Base-by-base conservation (phyloP, 2,888 invertebrate species). In the Oscheius sp. region DNA sequence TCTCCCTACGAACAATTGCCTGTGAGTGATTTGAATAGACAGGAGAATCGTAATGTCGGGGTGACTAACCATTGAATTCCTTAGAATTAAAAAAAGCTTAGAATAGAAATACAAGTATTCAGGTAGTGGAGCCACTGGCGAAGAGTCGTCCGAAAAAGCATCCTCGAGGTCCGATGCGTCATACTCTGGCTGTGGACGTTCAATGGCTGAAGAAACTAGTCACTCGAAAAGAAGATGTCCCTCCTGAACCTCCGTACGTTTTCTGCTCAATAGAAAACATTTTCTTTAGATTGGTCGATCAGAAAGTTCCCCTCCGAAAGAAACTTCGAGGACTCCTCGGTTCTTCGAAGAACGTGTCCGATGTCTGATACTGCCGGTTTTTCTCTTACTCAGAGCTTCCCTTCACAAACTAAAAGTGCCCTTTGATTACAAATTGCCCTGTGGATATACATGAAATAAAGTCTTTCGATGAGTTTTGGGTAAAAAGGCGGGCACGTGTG, bases 161-260 rank as follows among this genome's bases (percentile, higher is more conserved):
- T 51, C 75, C 71, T 12, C 74, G 85, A n/a, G 81, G 80, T 17
- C 67, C 71, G 6, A 78, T 75, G 8, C 68, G 85, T 1, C 85
- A 85, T 54, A 85, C 86, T 1, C 56, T 85, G 12, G 84, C 80
- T 8, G 84, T 86, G 20, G 86, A 86, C 70, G 82, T 84, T 14
- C 77, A 81, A 45, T 85, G 85, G 85, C 63, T 85, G 47, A 84
- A 85, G 61, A 72, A 68, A 47, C 63, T 77, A 12, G 75, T 79
- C 1, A 71, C 72, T 1, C 69, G 73, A 17, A 65, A 65, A 38
- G 56, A 64, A 26, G 64, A 50, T 20, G 36, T 28, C 12, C 45
- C 65, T 9, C 20, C 33, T 1, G 44, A 45, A n/a, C 28, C 26
- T 14, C 45, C 54, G 45, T 44, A 17, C 45, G 30, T 47, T 33